Evolutionary conservation across 2,797 vertebrate genomes (phyloP).

Genomic region (Microcaecilia unicolor): DNA sequence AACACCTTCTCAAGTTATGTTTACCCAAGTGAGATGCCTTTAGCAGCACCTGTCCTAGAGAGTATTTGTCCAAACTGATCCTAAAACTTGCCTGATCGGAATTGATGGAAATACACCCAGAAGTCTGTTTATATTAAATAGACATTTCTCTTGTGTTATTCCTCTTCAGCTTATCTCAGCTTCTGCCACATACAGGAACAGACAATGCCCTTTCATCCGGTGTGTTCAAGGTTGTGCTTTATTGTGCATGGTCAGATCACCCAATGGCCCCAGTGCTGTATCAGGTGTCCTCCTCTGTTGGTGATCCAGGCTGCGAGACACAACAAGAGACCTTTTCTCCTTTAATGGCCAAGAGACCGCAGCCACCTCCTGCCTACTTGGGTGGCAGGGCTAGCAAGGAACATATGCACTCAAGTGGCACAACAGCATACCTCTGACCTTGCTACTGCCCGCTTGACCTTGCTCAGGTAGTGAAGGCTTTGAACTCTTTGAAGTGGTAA

Average conservation of each 20-base stretch:
- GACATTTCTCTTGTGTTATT: too few species aligned
- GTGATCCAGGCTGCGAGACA: slow-evolving; percentile 5
- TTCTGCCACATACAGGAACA: too few species aligned
- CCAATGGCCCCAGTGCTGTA: slow-evolving; percentile 45
- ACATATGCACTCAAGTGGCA: slow-evolving; percentile 11
- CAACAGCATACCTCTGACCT: slow-evolving; percentile 14
- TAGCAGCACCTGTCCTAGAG: too few species aligned
- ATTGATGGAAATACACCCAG: background rate
- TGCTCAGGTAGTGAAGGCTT: slow-evolving; percentile 32
- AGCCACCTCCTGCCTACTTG: slow-evolving; percentile 59
- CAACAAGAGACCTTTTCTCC: slow-evolving; percentile 4
- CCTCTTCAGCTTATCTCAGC: too few species aligned
- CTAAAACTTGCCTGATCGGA: background rate
- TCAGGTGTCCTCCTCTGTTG: slow-evolving; percentile 48
- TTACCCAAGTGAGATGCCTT: background rate
- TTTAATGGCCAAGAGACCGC: slow-evolving; percentile 45
- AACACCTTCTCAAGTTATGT: too few species aligned
- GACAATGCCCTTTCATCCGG: too few species aligned
- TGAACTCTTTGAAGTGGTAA: too few species aligned
- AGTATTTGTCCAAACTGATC: background rate
- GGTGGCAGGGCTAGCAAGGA: slow-evolving; percentile 54
- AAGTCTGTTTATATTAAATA: background rate
- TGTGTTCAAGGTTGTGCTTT: too few species aligned
- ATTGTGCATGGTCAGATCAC: too few species aligned
- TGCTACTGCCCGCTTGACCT: slow-evolving; percentile 39